These are phyloP conservation scores for Notodonta dromedarius DNA, from an alignment of 2,888 invertebrate species.

Conservation along the genomic window DNA sequence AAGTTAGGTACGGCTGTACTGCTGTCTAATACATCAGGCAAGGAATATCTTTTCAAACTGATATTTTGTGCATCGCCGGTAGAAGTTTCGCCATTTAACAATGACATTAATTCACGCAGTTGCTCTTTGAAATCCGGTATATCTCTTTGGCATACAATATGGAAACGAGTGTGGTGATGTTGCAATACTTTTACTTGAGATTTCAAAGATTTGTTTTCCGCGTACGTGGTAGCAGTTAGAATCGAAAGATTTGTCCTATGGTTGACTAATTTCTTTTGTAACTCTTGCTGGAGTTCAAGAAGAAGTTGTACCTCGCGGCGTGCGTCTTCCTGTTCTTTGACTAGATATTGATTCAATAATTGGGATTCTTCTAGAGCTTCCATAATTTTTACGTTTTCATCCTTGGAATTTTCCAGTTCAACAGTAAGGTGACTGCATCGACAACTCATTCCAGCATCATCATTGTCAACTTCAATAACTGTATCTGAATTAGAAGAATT, in stretches of 20 bases:
- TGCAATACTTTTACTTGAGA: slow-evolving; percentile 71
- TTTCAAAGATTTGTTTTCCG: slow-evolving; percentile 72
- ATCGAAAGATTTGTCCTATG: slow-evolving; percentile 74
- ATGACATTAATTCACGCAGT: slow-evolving; percentile 57
- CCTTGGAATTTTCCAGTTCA: slow-evolving; percentile 37
- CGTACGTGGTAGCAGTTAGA: slow-evolving; percentile 73
- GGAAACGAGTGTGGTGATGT: slow-evolving; percentile 69
- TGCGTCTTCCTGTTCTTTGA: slow-evolving; percentile 59
- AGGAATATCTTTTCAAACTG: slow-evolving; percentile 63
- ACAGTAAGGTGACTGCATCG: slow-evolving; percentile 42
- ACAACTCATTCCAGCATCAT: slow-evolving; percentile 36
- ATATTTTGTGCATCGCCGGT: slow-evolving; percentile 44
- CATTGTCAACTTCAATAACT: slow-evolving; percentile 24
- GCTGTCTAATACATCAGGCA: slow-evolving; percentile 64
- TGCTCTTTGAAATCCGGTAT: slow-evolving; percentile 69
- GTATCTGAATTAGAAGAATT: slow-evolving; percentile 36
- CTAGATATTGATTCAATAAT: slow-evolving; percentile 48
- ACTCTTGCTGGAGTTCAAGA: slow-evolving; percentile 58
- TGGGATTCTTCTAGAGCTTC: slow-evolving; percentile 48
- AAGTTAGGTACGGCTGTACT: slow-evolving; percentile 51
- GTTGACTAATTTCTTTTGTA: slow-evolving; percentile 69
- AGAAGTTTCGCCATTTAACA: slow-evolving; percentile 55
- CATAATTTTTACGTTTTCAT: slow-evolving; percentile 53
- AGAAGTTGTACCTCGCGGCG: slow-evolving; percentile 62
- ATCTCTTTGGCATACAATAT: slow-evolving; percentile 72